phyloP scores from a whole-genome alignment of 1,140 invertebrate species.

The Trialeurodes vaporariorum region DNA sequence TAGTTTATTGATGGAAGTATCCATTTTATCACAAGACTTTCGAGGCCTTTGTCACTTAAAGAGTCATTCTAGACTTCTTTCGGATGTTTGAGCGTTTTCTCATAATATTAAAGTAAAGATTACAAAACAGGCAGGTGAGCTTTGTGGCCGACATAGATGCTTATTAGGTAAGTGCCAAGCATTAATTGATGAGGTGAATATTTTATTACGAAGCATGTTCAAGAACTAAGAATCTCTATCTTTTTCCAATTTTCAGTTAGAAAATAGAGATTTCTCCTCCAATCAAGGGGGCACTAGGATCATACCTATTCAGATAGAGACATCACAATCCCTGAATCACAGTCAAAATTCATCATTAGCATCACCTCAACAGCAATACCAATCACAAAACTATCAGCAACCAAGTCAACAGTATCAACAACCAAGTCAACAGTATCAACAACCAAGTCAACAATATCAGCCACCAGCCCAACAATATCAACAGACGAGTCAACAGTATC shows the following conservation, averaged over 20 bases:
- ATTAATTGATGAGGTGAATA: no score
- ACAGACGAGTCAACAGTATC: background rate
- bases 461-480: slow-evolving; percentile 3
- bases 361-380: slow-evolving; percentile 13
- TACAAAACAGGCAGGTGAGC: no score
- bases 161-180: no score
- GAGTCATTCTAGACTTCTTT: no score
- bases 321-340: slow-evolving; percentile 7
- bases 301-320: slow-evolving; percentile 4
- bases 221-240: no score
- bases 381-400: slow-evolving; percentile 5
- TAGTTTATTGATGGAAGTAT: no score
- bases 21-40: no score
- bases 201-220: no score
- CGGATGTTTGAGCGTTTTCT: no score
- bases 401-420: slow-evolving; percentile 14
- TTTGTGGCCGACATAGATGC: no score
- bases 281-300: background rate
- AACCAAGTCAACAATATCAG: slow-evolving; percentile 1
- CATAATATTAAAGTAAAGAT: no score
- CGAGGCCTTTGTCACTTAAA: no score
- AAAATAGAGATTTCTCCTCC: background rate
- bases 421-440: slow-evolving; percentile 14
- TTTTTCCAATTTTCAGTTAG: slow-evolving; percentile 6
- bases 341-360: slow-evolving; percentile 10